These are phyloP conservation scores for Pelobates fuscus DNA, from an alignment of 2,113 vertebrate genomes.

Conservation along the genomic window DNA sequence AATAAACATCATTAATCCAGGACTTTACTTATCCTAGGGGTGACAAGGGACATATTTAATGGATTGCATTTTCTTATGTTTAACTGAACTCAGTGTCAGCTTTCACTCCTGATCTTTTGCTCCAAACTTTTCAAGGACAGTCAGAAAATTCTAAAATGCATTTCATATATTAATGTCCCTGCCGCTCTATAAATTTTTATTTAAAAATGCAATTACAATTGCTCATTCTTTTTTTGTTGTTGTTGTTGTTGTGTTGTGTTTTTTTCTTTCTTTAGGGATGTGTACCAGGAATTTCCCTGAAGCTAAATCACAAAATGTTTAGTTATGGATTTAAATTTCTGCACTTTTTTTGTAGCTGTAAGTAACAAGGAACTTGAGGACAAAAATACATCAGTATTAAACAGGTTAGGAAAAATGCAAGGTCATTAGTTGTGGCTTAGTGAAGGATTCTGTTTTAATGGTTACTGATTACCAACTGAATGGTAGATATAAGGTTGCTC, in stretches of 20 bases:
- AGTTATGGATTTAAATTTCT: neutral
- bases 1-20: constrained; percentile 22
- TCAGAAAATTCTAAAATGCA: neutral
- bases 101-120: neutral
- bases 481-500: too few species aligned
- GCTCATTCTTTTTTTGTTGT: neutral
- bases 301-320: neutral
- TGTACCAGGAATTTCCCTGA: neutral
- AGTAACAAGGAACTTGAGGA: too few species aligned
- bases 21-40: neutral
- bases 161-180: constrained; percentile 2
- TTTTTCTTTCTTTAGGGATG: neutral
- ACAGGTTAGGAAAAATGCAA: too few species aligned
- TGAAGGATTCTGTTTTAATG: too few species aligned
- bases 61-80: constrained; percentile 1
- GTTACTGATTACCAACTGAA: too few species aligned
- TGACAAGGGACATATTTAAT: constrained; percentile 20
- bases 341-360: too few species aligned
- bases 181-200: neutral
- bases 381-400: too few species aligned
- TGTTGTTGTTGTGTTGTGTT: too few species aligned
- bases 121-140: constrained; percentile 14
- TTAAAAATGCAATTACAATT: neutral
- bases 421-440: too few species aligned
- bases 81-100: constrained; percentile 6